These are phyloP conservation scores for Urocitellus parryii DNA, from an alignment of 2,113 vertebrate genomes.

Conservation along the genomic window DNA sequence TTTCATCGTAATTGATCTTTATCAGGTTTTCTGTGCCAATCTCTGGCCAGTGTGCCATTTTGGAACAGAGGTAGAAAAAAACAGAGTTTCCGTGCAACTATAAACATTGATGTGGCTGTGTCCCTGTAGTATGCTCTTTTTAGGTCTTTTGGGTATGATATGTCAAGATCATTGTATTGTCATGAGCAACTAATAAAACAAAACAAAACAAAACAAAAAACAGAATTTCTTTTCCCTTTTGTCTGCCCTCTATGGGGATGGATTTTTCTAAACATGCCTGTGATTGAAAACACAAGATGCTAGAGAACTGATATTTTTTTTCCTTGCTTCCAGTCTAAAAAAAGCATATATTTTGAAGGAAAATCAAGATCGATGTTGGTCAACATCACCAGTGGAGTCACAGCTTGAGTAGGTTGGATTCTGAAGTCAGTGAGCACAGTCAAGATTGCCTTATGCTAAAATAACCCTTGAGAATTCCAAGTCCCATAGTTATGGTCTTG, in stretches of 20 bases:
- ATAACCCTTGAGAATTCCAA: background rate
- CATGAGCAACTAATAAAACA: too few species aligned
- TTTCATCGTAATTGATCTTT: background rate
- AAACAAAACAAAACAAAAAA: background rate
- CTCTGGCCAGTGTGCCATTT: background rate
- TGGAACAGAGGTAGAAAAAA: background rate
- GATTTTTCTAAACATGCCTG: background rate
- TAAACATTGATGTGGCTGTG: too few species aligned
- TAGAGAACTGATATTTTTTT: background rate
- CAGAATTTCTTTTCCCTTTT: background rate
- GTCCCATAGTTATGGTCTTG: background rate
- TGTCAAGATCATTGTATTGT: too few species aligned
- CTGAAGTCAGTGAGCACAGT: background rate
- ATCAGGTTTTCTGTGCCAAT: background rate
- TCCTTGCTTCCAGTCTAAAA: background rate
- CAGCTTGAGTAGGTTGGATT: background rate
- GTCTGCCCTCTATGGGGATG: background rate
- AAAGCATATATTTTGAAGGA: slow-evolving; percentile 1
- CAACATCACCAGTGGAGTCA: background rate
- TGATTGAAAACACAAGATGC: background rate
- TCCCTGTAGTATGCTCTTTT: too few species aligned
- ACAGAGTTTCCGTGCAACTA: background rate
- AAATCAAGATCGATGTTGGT: background rate
- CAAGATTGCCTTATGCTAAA: background rate
- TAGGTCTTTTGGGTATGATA: too few species aligned